Base-by-base conservation (phyloP, 2,888 invertebrate species). In the Leucophenga montana region DNA sequence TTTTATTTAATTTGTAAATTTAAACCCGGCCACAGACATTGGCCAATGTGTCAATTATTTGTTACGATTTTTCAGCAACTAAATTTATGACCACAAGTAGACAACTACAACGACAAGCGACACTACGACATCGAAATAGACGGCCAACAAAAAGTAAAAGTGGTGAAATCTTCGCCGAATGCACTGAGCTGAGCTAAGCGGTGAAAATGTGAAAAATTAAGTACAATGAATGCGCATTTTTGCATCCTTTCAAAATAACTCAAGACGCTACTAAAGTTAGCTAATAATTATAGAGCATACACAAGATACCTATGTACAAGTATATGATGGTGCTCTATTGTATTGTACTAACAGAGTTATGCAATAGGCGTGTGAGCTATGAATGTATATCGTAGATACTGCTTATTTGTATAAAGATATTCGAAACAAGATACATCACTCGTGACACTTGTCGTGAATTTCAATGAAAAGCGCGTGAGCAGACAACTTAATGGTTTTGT, bases 1-100 rank as follows among this genome's bases (percentile, higher is more conserved):
- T 39, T 39, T 39, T 8, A 39, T 39, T 39, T 39, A 39, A 39
- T 39, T 39, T 39, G 39, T 39, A 39, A 8, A 5, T 39, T 39
- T 39, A 1, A 39, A 39, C 9, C 4, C 39, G 9, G 8, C 39
- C 39, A 8, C 50, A 50, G 50, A 50, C 50, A 18, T 50, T 39
- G 5, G 50, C 50, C 39, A 61, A 39, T 59, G 33, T 61, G 61
- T 61, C 61, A 61, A 61, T 61, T 61, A 61, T 61, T 61, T 61
- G 61, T 39, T 44, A 61, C 61, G 39, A 16, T 33, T 61, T 61
- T 61, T 44, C 39, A 1, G 61, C 39, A 22, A 9, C 33, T 22
- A 61, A 61, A 61, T 61, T 39, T 61, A 61, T 61, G 61, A 61
- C 50, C 50, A 50, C 16, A 50, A 50, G n/a, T 50, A 50, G 50